Evolutionary conservation across 2,797 vertebrate genomes (phyloP), one percentile per base, ranked within the genome.

Genomic region (Holocentrus rufus): DNA sequence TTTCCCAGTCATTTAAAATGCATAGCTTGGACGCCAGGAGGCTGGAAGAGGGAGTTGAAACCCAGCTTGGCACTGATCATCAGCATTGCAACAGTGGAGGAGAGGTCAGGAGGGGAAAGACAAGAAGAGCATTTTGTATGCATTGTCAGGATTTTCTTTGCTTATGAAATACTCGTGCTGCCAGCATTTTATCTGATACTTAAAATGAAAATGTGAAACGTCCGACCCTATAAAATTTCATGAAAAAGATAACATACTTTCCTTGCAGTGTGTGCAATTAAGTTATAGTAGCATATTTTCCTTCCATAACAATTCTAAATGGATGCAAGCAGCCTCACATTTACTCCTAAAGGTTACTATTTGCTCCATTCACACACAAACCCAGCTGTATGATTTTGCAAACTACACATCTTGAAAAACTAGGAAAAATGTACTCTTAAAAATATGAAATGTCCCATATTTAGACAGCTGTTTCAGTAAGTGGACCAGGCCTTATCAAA

Each of bases 401-500:
- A 61, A 46, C 39, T 25, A 27, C 25, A 36, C 8, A 14, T 23
- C 7, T 2, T 61, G 39, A 53, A 65, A 17, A 27, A 2, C 0
- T 17, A 2, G 1, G 1, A 4, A 52, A 42, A 61, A 46, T 9
- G 1, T 34, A 0, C 22, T 20, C 9, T 54, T 62, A 27, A 20
- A 80, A 46, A n/a, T 36, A 50, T 18, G 54, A 63, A 79, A 44
- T 3, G 3, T 55, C 13, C 46, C 30, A 46, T 82, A 59, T 85
- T 79, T 75, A 75, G 63, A 78, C 49, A 68, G 73, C 77, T 79
- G 73, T 13, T 50, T 15, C 69, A 77, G 62, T 13, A 73, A 77
- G 62, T 72, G 77, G 76, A 74, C 73, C 65, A 39, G 36, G 60
- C 56, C 68, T 66, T 81, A 80, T 82, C 66, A 83, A 61, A 62